A percentile compares a stretch with the other conserved stretches of the same genome.
Conservation (phyloP, 92 coral and sea anemone species). For the Paramuricea clavata region DNA sequence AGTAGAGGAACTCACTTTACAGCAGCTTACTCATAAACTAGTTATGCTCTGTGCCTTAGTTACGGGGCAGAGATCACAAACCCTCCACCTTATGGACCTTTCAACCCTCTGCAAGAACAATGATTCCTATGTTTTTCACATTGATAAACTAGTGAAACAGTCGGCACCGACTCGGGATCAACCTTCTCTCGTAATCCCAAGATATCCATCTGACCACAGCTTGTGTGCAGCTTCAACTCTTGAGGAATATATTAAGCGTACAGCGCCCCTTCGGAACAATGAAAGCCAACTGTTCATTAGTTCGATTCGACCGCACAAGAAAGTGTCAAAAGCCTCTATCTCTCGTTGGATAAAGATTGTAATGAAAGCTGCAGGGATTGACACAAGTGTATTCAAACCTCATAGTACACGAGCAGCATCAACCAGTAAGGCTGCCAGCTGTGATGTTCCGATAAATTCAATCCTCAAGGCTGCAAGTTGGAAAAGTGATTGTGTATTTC, state of each 20-base stretch:
- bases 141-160: constrained; percentile 64
- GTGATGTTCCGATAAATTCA: too few species aligned
- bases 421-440: constrained; percentile 34
- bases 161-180: constrained; percentile 66
- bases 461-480: too few species aligned
- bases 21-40: constrained; percentile 21
- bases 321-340: neutral
- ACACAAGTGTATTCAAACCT: constrained; percentile 55
- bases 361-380: constrained; percentile 54
- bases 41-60: constrained; percentile 22
- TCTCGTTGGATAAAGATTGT: constrained; percentile 33
- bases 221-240: neutral
- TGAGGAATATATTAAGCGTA: neutral
- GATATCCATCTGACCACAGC: neutral
- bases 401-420: constrained; percentile 77
- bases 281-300: constrained; percentile 12
- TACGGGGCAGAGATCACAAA: constrained; percentile 37
- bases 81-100: constrained; percentile 57
- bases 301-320: neutral
- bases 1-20: constrained; percentile 28
- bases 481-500: too few species aligned
- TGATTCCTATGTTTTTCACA: constrained; percentile 49
- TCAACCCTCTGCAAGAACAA: constrained; percentile 24
- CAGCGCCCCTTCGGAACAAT: neutral
- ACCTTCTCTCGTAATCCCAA: constrained; percentile 41